Percentiles rank a stretch among this genome's conserved stretches.
Evolutionary conservation across 2,888 invertebrate genomes (phyloP).

Genomic region (Periphyllus acericola): DNA sequence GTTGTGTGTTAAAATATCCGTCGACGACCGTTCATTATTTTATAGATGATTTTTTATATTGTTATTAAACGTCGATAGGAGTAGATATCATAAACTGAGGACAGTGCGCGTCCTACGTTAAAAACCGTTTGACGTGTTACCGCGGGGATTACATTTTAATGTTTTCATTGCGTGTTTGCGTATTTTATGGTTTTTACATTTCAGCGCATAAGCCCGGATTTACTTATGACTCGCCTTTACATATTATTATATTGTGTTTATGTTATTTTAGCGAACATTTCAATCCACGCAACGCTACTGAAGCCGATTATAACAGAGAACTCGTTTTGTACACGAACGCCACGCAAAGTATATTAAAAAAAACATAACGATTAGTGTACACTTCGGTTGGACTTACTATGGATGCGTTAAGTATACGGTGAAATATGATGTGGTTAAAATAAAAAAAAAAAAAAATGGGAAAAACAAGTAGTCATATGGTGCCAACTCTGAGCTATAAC

Average conservation of each 20-base stretch:
- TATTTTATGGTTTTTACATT: background rate
- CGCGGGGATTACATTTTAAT: background rate
- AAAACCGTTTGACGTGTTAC: too few relatives aligned
- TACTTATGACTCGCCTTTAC: too few relatives aligned
- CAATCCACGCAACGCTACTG: background rate
- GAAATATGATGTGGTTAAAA: background rate
- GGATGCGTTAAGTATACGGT: background rate
- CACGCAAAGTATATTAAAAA: too few relatives aligned
- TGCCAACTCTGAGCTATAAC: background rate
- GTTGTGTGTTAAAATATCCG: too few relatives aligned
- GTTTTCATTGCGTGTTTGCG: background rate
- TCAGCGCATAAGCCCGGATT: too few relatives aligned
- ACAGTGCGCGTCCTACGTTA: too few relatives aligned
- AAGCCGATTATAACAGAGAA: background rate
- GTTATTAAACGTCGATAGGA: too few relatives aligned
- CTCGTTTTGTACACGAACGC: background rate
- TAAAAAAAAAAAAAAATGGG: background rate
- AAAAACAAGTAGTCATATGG: background rate
- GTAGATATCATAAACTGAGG: too few relatives aligned
- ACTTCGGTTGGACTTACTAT: background rate
- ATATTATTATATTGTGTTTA: too few relatives aligned
- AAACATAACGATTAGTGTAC: too few relatives aligned
- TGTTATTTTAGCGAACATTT: background rate
- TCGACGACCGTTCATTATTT: too few relatives aligned
- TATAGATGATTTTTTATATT: too few relatives aligned